Conservation (phyloP, 2,113 vertebrate species). For the Scomber japonicus region DNA sequence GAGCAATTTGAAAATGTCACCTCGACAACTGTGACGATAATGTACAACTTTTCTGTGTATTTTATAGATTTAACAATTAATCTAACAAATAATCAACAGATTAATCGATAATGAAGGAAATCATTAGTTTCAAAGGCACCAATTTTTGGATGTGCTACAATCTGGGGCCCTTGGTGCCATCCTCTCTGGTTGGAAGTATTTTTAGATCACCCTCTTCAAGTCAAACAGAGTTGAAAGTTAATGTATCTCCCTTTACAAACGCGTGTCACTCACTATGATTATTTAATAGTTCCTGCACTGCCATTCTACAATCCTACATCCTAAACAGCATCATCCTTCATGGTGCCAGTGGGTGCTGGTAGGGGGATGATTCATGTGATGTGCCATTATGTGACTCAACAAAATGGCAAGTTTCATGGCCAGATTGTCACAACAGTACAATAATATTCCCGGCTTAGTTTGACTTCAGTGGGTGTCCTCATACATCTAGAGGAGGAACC, state of each 20-base stretch:
- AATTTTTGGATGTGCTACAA: background rate
- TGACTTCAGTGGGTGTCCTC: background rate
- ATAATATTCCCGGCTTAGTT: background rate
- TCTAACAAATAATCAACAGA: background rate
- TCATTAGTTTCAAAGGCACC: background rate
- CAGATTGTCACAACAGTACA: background rate
- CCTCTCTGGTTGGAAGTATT: constrained; percentile 33
- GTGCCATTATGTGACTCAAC: background rate
- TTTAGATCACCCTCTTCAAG: constrained; percentile 49
- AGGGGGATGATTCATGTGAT: constrained; percentile 12
- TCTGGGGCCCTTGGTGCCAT: background rate
- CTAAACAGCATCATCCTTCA: background rate
- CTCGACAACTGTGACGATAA: too few species aligned
- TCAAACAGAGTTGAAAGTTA: constrained; percentile 43
- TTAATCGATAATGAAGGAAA: background rate
- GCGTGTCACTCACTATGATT: constrained; percentile 46
- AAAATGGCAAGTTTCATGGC: constrained; percentile 16
- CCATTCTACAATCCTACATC: constrained; percentile 6
- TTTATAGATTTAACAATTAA: background rate
- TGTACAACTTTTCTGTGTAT: too few species aligned
- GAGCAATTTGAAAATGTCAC: too few species aligned
- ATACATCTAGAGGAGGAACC: background rate
- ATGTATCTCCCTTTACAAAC: constrained; percentile 34
- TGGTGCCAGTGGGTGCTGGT: constrained; percentile 4
- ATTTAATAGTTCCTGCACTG: constrained; percentile 14